Percentiles rank a stretch among this genome's conserved stretches.
phyloP scores from a whole-genome alignment of 2,888 invertebrate species.

The Teinopalpus imperialis region DNA sequence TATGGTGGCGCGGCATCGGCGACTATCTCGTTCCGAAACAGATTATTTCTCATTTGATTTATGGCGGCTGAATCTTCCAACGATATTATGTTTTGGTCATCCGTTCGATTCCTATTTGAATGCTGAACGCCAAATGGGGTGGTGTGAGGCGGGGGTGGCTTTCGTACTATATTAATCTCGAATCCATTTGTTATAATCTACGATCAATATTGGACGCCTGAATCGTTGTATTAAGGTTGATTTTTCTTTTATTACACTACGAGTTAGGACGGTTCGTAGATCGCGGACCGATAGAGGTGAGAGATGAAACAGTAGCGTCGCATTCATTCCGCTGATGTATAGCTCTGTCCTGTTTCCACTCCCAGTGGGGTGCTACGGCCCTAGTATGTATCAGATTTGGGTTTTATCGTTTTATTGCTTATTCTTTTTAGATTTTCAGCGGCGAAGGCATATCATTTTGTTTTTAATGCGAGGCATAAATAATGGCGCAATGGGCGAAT shows the following conservation, averaged over 20 bases:
- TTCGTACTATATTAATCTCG: slow-evolving; percentile 81
- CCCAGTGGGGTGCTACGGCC: slow-evolving; percentile 72
- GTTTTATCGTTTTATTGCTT: slow-evolving; percentile 83
- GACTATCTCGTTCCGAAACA: slow-evolving; percentile 81
- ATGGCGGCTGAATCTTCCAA: slow-evolving; percentile 79
- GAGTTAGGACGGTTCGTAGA: slow-evolving; percentile 79
- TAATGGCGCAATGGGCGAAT: slow-evolving; percentile 69
- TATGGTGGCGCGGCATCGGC: slow-evolving; percentile 73
- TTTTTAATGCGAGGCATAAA: slow-evolving; percentile 79
- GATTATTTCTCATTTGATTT: slow-evolving; percentile 84
- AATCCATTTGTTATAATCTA: slow-evolving; percentile 79
- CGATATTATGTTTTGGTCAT: slow-evolving; percentile 83
- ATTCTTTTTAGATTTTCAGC: slow-evolving; percentile 82
- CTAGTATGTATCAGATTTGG: slow-evolving; percentile 82
- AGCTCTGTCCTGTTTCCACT: slow-evolving; percentile 67
- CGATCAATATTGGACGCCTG: slow-evolving; percentile 64
- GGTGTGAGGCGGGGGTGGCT: slow-evolving; percentile 77
- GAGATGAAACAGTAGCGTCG: slow-evolving; percentile 81
- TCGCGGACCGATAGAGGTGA: slow-evolving; percentile 78
- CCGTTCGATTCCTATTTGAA: slow-evolving; percentile 83
- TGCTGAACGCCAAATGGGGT: slow-evolving; percentile 79
- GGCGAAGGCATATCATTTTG: slow-evolving; percentile 81
- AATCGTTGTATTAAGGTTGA: slow-evolving; percentile 55
- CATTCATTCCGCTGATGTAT: slow-evolving; percentile 77
- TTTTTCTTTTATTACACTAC: slow-evolving; percentile 58